Conservation (phyloP, 2,797 vertebrate species). For the Phrynocephalus forsythii region DNA sequence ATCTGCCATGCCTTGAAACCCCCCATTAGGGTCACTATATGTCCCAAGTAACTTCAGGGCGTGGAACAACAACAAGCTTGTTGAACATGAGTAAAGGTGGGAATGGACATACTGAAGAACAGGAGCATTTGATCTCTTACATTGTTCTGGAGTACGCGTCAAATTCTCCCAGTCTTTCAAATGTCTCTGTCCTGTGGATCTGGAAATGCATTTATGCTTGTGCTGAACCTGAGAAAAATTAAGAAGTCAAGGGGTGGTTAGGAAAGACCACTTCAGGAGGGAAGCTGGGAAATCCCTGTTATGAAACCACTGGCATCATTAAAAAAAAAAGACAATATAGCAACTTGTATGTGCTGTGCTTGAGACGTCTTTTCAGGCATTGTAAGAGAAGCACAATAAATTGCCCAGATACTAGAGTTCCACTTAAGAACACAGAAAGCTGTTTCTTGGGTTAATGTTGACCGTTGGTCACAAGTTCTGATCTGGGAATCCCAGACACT, state of each 20-base stretch:
- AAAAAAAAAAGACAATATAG: neutral
- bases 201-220: neutral
- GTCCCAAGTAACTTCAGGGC: too few relatives aligned
- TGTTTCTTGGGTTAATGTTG: neutral
- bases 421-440: neutral
- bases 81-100: neutral
- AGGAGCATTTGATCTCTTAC: neutral
- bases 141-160: fast-evolving
- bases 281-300: neutral
- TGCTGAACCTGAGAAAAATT: neutral
- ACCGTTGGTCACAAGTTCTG: neutral
- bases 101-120: too few relatives aligned
- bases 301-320: neutral
- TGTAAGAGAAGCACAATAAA: neutral
- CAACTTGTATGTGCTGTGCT: neutral
- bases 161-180: conserved; percentile 1
- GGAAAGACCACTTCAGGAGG: neutral
- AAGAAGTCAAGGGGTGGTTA: neutral
- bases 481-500: too few relatives aligned
- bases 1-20: too few relatives aligned
- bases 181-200: neutral
- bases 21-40: too few relatives aligned
- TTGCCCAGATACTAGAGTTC: neutral
- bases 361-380: neutral
- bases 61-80: too few relatives aligned